Percentiles rank a stretch among this genome's conserved stretches.
phyloP scores from a whole-genome alignment of 2,113 vertebrate species.

The Paradisaea rubra region DNA sequence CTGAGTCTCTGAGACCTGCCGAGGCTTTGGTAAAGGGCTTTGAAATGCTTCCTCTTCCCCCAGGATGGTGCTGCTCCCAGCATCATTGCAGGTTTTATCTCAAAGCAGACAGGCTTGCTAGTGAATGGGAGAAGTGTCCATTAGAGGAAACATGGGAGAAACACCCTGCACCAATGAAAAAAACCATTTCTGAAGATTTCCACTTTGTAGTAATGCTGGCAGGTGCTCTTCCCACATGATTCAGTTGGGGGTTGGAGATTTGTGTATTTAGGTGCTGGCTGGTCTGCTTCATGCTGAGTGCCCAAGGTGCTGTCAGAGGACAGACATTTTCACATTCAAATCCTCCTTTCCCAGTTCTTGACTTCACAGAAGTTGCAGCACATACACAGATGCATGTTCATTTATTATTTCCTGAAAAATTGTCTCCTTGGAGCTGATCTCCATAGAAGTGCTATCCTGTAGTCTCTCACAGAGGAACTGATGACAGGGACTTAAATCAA shows the following conservation, averaged over 20 bases:
- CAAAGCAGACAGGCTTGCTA: neutral
- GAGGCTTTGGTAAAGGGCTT: neutral
- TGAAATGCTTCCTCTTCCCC: neutral
- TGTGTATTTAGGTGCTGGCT: neutral
- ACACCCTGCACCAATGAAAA: neutral
- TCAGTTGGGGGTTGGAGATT: neutral
- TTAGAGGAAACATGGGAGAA: neutral
- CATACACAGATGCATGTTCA: neutral
- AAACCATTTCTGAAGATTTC: neutral
- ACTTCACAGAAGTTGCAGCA: neutral
- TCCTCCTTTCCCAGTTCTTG: neutral
- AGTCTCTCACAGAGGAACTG: neutral
- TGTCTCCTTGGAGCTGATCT: neutral
- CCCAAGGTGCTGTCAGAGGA: neutral
- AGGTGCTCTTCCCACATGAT: neutral
- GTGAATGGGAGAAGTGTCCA: neutral
- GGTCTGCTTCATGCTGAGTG: neutral
- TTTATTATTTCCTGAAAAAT: conserved; percentile 20
- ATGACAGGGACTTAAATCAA: conserved; percentile 25
- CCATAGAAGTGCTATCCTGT: neutral
- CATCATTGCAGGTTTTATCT: neutral
- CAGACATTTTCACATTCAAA: neutral
- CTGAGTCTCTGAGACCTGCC: neutral
- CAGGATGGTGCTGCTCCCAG: neutral
- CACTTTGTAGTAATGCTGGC: neutral